Conservation (phyloP, 1,140 invertebrate species). For the Diploscapter pachys region DNA sequence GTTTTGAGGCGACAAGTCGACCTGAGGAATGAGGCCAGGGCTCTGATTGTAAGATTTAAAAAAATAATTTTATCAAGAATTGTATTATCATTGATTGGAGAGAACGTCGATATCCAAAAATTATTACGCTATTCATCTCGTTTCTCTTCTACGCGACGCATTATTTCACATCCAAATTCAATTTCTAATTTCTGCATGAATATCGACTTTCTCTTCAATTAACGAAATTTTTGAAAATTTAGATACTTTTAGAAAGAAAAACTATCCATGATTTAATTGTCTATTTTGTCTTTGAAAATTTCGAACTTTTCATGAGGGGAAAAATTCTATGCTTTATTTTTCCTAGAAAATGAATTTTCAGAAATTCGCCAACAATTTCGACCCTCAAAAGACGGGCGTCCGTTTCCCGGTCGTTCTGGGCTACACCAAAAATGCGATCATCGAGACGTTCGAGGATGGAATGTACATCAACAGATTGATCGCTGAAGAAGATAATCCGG, state of each 20-base stretch:
- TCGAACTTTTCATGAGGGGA: too few relatives aligned
- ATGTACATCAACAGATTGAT: constrained; percentile 60
- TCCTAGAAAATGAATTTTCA: constrained; percentile 60
- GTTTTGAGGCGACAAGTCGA: constrained; percentile 63
- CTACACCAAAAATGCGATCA: constrained; percentile 59
- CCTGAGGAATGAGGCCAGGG: constrained; percentile 36
- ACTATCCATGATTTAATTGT: too few relatives aligned
- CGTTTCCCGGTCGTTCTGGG: constrained; percentile 59
- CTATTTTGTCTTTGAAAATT: too few relatives aligned
- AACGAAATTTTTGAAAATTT: too few relatives aligned
- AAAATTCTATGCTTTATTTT: constrained; percentile 19
- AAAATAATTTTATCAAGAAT: not conserved
- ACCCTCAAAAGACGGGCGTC: constrained; percentile 59
- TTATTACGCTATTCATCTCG: too few relatives aligned
- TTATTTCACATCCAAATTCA: too few relatives aligned
- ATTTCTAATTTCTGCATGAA: too few relatives aligned
- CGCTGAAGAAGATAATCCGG: constrained; percentile 33
- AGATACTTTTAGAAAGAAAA: too few relatives aligned
- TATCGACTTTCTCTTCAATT: too few relatives aligned
- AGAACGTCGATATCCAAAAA: too few relatives aligned
- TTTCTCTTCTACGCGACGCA: too few relatives aligned
- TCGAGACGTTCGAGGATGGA: constrained; percentile 65
- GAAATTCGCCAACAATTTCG: constrained; percentile 62
- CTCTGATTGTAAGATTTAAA: constrained; percentile 22
- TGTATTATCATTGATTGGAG: too few relatives aligned